Evolutionary conservation across 2,888 invertebrate genomes (phyloP), one percentile per base, ranked within the genome.

Genomic region (Sthenelais limicola): DNA sequence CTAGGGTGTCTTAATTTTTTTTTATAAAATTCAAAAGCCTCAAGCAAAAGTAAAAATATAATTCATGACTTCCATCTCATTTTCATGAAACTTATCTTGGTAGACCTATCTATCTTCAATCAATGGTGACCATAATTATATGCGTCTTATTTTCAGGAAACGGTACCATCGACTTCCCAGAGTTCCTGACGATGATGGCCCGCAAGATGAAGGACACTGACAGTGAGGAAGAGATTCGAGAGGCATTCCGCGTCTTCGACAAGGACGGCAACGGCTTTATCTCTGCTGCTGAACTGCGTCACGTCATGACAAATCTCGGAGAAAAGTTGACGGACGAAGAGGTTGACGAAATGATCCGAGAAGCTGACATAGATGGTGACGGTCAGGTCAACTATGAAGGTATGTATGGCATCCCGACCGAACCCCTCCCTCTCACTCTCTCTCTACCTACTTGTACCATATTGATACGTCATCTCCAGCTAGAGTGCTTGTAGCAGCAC

Each of bases 101-200:
- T n/a, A n/a, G n/a, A n/a, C n/a, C n/a, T n/a, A n/a, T n/a, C n/a
- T n/a, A n/a, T n/a, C n/a, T n/a, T n/a, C n/a, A n/a, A n/a, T n/a
- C n/a, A n/a, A n/a, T n/a, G n/a, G n/a, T n/a, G n/a, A n/a, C n/a
- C n/a, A n/a, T n/a, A n/a, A n/a, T n/a, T n/a, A n/a, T n/a, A n/a
- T n/a, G n/a, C n/a, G n/a, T n/a, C n/a, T n/a, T n/a, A n/a, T n/a
- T n/a, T 7, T 3, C 75, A 98, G 98, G 97, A 87, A 98, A 98
- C 90, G 98, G 98, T 88, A 98, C 98, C 89, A 98, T 99, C 90
- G 98, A 99, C 91, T 99, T 99, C 91, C 98, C 98, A 84, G 98
- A 99, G 91, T 99, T 99, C 92, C 92, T 99, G 87, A 98, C 98
- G 88, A 98, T 99, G 98, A 99, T 99, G 98, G 98, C 98, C 87